These are phyloP conservation scores for Cerastis rubricosa DNA, from an alignment of 2,888 invertebrate genomes.

Conservation along the genomic window DNA sequence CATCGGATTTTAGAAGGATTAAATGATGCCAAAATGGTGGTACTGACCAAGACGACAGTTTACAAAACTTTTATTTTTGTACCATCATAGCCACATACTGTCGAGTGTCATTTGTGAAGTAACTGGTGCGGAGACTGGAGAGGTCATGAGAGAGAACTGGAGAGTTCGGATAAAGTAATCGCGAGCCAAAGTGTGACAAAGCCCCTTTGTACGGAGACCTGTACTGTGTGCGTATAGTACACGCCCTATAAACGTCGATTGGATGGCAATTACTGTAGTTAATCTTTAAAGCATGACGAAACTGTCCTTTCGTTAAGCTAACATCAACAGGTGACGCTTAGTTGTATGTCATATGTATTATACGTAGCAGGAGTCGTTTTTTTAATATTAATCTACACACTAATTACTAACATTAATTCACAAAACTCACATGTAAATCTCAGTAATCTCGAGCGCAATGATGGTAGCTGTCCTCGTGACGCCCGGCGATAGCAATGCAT, in stretches of 20 bases:
- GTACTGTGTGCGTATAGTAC: too few relatives aligned
- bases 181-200: background rate
- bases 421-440: conserved; percentile 85
- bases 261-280: too few relatives aligned
- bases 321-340: too few relatives aligned
- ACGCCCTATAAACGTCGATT: too few relatives aligned
- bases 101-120: background rate
- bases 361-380: background rate
- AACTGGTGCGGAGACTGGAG: background rate
- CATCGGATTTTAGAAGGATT: background rate
- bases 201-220: background rate
- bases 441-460: conserved; percentile 91
- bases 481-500: conserved; percentile 87
- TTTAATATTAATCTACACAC: background rate
- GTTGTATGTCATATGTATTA: too few relatives aligned
- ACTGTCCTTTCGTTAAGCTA: too few relatives aligned
- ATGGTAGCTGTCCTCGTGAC: conserved; percentile 88
- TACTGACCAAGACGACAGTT: background rate
- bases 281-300: too few relatives aligned
- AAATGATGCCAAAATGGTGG: background rate
- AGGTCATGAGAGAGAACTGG: background rate
- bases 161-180: background rate
- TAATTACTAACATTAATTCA: background rate
- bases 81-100: background rate
- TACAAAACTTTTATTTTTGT: background rate